Conservation (phyloP, 2,113 vertebrate genomes). For the Narcine bancroftii region DNA sequence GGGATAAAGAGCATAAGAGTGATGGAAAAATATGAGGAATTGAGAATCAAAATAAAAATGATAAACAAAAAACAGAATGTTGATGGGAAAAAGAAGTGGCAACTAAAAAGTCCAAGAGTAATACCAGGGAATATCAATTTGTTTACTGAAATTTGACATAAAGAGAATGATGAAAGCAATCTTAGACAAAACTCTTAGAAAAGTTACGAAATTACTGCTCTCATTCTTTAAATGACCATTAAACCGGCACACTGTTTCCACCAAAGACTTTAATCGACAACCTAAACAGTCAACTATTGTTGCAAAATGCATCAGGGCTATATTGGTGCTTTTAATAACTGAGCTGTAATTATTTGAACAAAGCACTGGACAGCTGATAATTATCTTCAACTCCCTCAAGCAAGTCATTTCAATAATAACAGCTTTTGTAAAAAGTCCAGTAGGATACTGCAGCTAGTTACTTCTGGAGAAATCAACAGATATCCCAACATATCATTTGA, state of each 20-base stretch:
- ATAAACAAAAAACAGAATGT: background rate
- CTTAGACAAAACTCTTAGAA: background rate
- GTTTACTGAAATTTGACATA: background rate
- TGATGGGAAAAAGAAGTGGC: background rate
- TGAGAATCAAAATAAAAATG: background rate
- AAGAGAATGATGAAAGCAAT: background rate
- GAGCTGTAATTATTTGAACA: background rate
- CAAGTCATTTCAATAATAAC: background rate
- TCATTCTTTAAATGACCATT: background rate
- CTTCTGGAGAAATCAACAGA: background rate
- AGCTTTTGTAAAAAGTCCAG: background rate
- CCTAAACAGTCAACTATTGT: background rate
- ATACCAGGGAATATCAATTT: background rate
- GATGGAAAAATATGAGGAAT: background rate
- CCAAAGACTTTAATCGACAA: background rate
- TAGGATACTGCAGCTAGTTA: background rate
- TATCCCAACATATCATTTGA: background rate
- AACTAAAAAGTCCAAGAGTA: background rate
- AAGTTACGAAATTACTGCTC: background rate
- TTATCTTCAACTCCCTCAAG: background rate
- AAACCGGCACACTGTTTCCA: background rate
- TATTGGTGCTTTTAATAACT: background rate
- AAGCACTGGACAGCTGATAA: slow-evolving; percentile 17
- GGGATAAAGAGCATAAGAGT: background rate
- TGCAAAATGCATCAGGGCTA: background rate